A percentile compares a stretch with the other conserved stretches of the same genome.
Conservation (phyloP, 2,888 invertebrate genomes). For the Pristionchus fissidentatus region DNA sequence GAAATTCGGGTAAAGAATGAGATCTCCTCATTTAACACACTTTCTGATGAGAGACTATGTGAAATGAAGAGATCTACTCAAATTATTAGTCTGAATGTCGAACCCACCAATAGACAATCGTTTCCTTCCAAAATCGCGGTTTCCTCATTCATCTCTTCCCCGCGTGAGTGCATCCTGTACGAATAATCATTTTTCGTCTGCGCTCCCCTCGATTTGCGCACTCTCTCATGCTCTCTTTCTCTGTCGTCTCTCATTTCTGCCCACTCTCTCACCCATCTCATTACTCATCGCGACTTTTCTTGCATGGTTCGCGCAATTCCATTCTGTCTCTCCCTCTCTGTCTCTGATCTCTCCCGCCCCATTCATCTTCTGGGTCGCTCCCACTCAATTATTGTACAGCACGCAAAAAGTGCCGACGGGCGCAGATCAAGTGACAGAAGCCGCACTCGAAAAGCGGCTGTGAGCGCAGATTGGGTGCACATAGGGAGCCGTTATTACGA, state of each 20-base stretch:
- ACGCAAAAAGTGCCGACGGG: not conserved
- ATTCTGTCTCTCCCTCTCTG: conserved; percentile 1
- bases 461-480: not conserved
- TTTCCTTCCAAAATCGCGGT: too few relatives aligned
- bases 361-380: conserved; percentile 7
- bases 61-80: too few relatives aligned
- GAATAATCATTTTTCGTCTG: not conserved
- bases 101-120: too few relatives aligned
- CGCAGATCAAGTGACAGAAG: not conserved
- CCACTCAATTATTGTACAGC: conserved; percentile 17
- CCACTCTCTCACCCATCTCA: conserved; percentile 32
- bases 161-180: too few relatives aligned
- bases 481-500: too few relatives aligned
- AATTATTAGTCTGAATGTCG: too few relatives aligned
- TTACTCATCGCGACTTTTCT: too few relatives aligned
- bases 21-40: too few relatives aligned
- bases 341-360: conserved; percentile 15
- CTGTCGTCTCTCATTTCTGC: not conserved
- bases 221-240: conserved; percentile 3
- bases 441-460: not conserved
- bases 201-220: not conserved
- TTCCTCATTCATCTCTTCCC: conserved; percentile 4
- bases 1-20: too few relatives aligned
- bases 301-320: too few relatives aligned
- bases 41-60: too few relatives aligned